phyloP scores from a whole-genome alignment of 2,113 vertebrate genomes.

The Rhinolophus sinicus region DNA sequence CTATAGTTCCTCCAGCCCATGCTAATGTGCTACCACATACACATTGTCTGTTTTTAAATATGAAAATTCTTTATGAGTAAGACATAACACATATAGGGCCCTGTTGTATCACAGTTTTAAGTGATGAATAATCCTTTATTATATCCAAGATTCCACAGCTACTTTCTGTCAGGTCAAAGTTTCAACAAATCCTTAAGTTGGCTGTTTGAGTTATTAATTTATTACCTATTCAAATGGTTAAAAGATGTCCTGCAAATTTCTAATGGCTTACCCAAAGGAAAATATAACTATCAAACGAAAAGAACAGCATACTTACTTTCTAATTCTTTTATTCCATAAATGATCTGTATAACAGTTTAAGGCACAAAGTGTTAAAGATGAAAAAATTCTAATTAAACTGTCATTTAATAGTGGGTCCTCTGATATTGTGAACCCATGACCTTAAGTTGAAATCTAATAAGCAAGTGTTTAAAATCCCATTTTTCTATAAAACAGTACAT shows the following conservation, averaged over 20 bases:
- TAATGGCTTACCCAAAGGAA: constrained; percentile 31
- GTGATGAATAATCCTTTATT: constrained; percentile 15
- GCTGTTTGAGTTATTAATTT: constrained; percentile 45
- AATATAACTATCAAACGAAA: constrained; percentile 52
- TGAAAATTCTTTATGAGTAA: constrained; percentile 43
- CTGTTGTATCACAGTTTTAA: not conserved
- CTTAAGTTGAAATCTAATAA: constrained; percentile 49
- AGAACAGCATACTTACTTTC: not conserved
- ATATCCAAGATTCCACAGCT: not conserved
- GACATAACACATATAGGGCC: not conserved
- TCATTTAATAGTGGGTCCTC: constrained; percentile 12
- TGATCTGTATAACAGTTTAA: not conserved
- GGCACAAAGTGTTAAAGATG: not conserved
- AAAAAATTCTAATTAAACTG: constrained; percentile 39
- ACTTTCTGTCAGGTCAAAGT: not conserved
- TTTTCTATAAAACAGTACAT: constrained; percentile 30
- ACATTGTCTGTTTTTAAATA: constrained; percentile 41
- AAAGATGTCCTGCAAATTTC: constrained; percentile 13
- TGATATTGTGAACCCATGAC: not conserved
- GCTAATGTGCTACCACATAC: constrained; percentile 17
- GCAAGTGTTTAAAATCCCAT: constrained; percentile 23
- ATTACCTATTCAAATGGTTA: constrained; percentile 41
- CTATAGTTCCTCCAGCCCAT: not conserved
- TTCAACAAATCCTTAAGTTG: constrained; percentile 34
- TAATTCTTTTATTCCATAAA: not conserved